phyloP scores from a whole-genome alignment of 2,113 vertebrate genomes.

The Hystrix cristata region DNA sequence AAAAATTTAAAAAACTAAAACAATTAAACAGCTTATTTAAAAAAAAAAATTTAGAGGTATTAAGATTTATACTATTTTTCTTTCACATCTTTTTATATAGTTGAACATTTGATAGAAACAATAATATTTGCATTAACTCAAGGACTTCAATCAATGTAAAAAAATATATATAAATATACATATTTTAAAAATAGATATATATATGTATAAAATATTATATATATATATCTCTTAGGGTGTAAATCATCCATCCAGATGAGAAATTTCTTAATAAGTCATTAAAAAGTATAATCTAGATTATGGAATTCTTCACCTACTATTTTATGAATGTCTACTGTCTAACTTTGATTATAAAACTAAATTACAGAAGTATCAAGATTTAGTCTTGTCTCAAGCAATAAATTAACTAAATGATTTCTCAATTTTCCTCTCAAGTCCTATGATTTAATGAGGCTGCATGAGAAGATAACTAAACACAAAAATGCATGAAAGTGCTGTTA shows the following conservation, averaged over 20 bases:
- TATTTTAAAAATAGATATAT: too few relatives aligned
- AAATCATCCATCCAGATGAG: background rate
- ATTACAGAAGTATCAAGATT: constrained; percentile 53
- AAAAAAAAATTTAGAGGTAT: background rate
- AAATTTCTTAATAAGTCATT: constrained; percentile 40
- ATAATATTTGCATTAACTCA: background rate
- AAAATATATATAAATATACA: too few relatives aligned
- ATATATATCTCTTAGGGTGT: background rate
- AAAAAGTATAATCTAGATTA: background rate
- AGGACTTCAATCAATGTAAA: background rate
- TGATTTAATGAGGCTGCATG: constrained; percentile 53
- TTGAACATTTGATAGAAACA: background rate
- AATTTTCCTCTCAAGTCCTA: constrained; percentile 55
- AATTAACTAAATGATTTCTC: constrained; percentile 76
- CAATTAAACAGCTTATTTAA: background rate
- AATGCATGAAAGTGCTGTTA: background rate
- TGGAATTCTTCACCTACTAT: background rate
- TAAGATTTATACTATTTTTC: background rate
- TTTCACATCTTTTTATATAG: constrained; percentile 11
- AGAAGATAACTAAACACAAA: constrained; percentile 31
- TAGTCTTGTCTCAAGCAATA: constrained; percentile 59
- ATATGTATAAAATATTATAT: background rate
- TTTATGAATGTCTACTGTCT: constrained; percentile 21
- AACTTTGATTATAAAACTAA: constrained; percentile 67
- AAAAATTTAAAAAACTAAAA: too few relatives aligned